phyloP scores from a whole-genome alignment of 2,113 vertebrate species.

The Recurvirostra avosetta region DNA sequence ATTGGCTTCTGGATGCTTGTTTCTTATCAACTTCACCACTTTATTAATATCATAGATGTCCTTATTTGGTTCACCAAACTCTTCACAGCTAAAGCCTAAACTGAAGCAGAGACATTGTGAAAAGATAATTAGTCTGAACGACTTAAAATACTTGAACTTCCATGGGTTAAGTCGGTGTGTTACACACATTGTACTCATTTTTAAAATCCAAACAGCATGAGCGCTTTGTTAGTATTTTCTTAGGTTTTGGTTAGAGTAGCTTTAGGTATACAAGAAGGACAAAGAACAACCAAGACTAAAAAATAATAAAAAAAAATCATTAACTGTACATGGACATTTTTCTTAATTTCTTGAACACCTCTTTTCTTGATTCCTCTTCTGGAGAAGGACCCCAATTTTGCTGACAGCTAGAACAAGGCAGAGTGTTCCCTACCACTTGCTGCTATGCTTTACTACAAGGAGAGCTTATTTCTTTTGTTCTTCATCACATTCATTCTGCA shows the following conservation, averaged over 20 bases:
- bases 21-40: background rate
- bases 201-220: background rate
- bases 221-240: background rate
- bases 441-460: background rate
- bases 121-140: background rate
- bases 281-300: background rate
- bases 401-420: background rate
- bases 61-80: background rate
- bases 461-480: background rate
- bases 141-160: background rate
- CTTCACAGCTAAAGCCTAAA: background rate
- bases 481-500: background rate
- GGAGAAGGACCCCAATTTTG: background rate
- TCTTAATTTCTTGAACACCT: background rate
- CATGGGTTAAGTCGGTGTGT: background rate
- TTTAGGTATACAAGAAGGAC: background rate
- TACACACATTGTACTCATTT: background rate
- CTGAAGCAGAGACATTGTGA: background rate
- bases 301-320: background rate
- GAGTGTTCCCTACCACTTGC: background rate
- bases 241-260: background rate
- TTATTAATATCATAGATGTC: background rate
- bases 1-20: background rate
- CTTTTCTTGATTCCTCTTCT: background rate
- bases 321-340: background rate